Base-by-base conservation (phyloP, 2,888 invertebrate genomes). In the Pachycephus smyrnensis region DNA sequence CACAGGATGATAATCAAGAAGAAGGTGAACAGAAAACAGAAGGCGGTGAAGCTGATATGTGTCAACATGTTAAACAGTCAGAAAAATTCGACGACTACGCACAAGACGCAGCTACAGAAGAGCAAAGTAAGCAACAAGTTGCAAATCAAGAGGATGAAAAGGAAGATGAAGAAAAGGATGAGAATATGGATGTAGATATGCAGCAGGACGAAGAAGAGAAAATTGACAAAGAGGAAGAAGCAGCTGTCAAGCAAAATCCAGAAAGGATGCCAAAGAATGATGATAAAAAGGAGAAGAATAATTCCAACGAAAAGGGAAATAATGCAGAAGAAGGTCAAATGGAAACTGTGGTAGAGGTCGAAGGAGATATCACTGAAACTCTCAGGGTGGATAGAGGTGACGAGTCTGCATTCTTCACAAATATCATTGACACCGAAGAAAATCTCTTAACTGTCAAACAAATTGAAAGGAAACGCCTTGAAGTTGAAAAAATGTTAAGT, bases 1-100 rank as follows among this genome's bases (percentile, higher is more conserved):
- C 91, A 12, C 88, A 92, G 15, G 91, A 92, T 0, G 92, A 93
- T 0, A 90, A 92, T 0, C 92, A 93, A 12, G 93, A 94, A 15
- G 92, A 93, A 92, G 3, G 92, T 30, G 85, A 88, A 36, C 92
- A 1, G 81, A 76, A 4, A 3, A 77, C 80, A 11, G 82, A 86
- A 9, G 80, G 84, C 11, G 84, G 83, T 4, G 86, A 92, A 31
- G 89, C 92, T 4, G 95, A 96, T 80, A 94, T 96, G 81, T 97
- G 95, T 91, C 96, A 98, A 89, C 98, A 98, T 89, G 95, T 98
- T 3, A 95, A 96, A 86, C 95, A 97, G 83, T 95, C 96, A 0
- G 95, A 96, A 80, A 94, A 94, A 79, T 94, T 94, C 82, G 95
- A 96, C 88, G 93, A 95, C 77, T 95, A 97, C 89, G 95, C 95